These are phyloP conservation scores for Pagrus major DNA, from an alignment of 2,113 vertebrate species.

Conservation along the genomic window DNA sequence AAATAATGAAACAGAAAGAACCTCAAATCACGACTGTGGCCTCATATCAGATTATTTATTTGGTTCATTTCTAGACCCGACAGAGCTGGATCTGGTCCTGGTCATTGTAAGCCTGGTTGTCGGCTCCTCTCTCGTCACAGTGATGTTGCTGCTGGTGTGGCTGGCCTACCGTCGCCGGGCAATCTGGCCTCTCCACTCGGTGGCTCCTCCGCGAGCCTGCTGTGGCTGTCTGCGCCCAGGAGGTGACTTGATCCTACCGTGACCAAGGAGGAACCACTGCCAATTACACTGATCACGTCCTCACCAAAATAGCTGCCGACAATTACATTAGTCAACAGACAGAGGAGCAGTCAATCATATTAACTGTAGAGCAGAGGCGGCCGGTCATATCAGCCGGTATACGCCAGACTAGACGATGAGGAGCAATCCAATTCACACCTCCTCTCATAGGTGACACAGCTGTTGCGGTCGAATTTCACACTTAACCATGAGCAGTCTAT, in stretches of 20 bases:
- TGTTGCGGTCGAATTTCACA: slow-evolving; percentile 74
- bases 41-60: not conserved
- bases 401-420: slow-evolving; percentile 60
- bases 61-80: slow-evolving; percentile 47
- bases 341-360: slow-evolving; percentile 77
- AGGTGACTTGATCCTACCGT: slow-evolving; percentile 69
- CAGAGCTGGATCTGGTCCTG: slow-evolving; percentile 53
- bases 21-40: not conserved
- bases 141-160: slow-evolving; percentile 69
- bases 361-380: slow-evolving; percentile 56
- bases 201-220: slow-evolving; percentile 34
- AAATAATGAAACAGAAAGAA: not conserved
- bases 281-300: slow-evolving; percentile 69
- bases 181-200: slow-evolving; percentile 34
- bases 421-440: slow-evolving; percentile 77
- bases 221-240: slow-evolving; percentile 48
- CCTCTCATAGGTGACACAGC: slow-evolving; percentile 71
- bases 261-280: slow-evolving; percentile 60
- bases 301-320: slow-evolving; percentile 70
- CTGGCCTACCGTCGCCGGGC: slow-evolving; percentile 60
- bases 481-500: slow-evolving; percentile 66
- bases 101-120: slow-evolving; percentile 63
- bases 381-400: slow-evolving; percentile 43
- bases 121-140: slow-evolving; percentile 57
- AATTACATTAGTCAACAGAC: slow-evolving; percentile 79